A percentile compares a stretch with the other conserved stretches of the same genome.
Evolutionary conservation across 1,140 invertebrate genomes (phyloP).

Genomic region (Zaprionus gabonicus): DNA sequence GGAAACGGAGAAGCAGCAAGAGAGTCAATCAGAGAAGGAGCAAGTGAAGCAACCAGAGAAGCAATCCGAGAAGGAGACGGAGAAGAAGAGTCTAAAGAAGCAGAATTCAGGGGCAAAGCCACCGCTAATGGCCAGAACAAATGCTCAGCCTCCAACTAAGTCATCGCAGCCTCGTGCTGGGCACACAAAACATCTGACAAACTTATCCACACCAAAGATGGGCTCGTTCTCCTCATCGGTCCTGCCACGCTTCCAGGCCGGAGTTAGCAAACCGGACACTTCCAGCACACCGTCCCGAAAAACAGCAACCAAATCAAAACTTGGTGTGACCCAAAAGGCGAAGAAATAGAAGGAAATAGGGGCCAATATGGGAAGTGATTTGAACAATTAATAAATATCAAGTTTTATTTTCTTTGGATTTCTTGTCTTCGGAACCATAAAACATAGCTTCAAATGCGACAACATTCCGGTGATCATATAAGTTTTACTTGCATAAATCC

Average conservation of each 20-base stretch:
- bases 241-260: constrained; percentile 17
- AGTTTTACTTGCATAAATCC: too few relatives aligned
- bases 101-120: too few relatives aligned
- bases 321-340: background rate
- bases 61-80: background rate
- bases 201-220: background rate
- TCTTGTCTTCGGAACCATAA: background rate
- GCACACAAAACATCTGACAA: background rate
- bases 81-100: background rate
- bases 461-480: background rate
- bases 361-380: background rate
- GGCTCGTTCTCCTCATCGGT: background rate
- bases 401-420: background rate
- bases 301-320: constrained; percentile 29
- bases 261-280: background rate
- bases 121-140: background rate
- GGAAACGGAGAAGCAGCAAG: background rate
- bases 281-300: background rate
- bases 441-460: background rate
- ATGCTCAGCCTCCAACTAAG: background rate
- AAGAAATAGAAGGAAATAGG: background rate
- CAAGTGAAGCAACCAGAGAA: background rate
- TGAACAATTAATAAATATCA: background rate
- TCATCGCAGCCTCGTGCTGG: too few relatives aligned
- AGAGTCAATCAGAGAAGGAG: background rate